Conservation (phyloP, 2,113 vertebrate species). For the Xiphorhynchus elegans region DNA sequence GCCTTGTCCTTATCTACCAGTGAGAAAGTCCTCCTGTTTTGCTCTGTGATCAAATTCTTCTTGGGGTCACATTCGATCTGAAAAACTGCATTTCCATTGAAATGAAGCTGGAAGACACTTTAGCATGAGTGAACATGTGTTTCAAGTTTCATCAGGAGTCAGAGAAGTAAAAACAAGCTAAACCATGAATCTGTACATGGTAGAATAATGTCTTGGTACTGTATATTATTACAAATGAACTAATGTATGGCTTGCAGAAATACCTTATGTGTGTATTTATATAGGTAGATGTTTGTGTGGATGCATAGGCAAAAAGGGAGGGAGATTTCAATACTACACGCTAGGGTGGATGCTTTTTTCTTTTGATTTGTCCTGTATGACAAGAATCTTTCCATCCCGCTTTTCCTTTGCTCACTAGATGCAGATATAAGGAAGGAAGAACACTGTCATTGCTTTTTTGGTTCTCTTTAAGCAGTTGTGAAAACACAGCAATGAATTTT, state of each 20-base stretch:
- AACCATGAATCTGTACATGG: neutral
- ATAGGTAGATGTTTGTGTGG: neutral
- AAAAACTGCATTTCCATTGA: slow-evolving; percentile 4
- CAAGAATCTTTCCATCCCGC: neutral
- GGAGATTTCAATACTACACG: neutral
- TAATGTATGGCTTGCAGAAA: neutral
- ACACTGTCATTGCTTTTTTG: slow-evolving; percentile 4
- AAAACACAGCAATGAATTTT: neutral
- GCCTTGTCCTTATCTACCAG: neutral
- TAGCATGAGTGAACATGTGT: neutral
- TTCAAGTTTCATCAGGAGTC: slow-evolving; percentile 9
- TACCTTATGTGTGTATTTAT: slow-evolving; percentile 15
- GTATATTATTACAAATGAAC: slow-evolving; percentile 45
- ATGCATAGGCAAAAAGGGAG: neutral
- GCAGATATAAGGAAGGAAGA: slow-evolving; percentile 26
- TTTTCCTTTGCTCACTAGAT: neutral
- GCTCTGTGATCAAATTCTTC: neutral
- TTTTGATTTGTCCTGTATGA: neutral
- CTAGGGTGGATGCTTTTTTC: neutral
- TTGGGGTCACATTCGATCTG: neutral
- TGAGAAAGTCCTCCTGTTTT: neutral
- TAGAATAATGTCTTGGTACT: neutral
- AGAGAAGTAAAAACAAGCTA: slow-evolving; percentile 39
- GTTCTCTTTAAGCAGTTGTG: neutral
- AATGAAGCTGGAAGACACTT: neutral